Percentiles rank a stretch among this genome's conserved stretches.
Evolutionary conservation across 2,888 invertebrate genomes (phyloP).

Genomic region (Protophormia terraenovae): DNA sequence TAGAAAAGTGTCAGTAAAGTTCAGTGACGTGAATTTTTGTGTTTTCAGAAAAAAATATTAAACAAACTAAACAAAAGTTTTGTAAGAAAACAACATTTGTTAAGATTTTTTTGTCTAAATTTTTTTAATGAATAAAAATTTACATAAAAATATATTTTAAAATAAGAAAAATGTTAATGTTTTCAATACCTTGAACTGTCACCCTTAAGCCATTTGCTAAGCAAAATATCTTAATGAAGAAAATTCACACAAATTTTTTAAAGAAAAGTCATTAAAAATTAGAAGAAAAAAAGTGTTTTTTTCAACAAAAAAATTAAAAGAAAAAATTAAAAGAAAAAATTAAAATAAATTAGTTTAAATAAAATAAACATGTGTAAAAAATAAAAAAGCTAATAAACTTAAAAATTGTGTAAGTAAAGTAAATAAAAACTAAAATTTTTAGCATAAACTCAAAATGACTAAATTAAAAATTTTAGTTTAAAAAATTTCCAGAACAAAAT

Average conservation of each 20-base stretch:
- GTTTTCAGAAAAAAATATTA: slow-evolving; percentile 8
- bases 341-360: slow-evolving; percentile 17
- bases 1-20: slow-evolving; percentile 60
- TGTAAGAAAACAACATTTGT: slow-evolving; percentile 29
- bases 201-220: slow-evolving; percentile 21
- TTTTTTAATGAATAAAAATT: slow-evolving; percentile 17
- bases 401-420: slow-evolving; percentile 10
- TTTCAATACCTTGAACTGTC: slow-evolving; percentile 59
- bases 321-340: too few species aligned
- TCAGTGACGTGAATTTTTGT: slow-evolving; percentile 59
- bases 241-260: background rate
- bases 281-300: background rate
- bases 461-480: background rate
- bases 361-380: slow-evolving; percentile 23
- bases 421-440: background rate
- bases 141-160: slow-evolving; percentile 45
- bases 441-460: background rate
- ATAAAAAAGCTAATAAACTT: slow-evolving; percentile 15
- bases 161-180: slow-evolving; percentile 16
- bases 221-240: too few species aligned
- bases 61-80: background rate
- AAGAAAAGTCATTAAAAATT: background rate
- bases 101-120: slow-evolving; percentile 29
- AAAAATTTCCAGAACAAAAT: background rate
- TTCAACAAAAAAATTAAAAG: background rate